Conservation (phyloP, 2,797 vertebrate genomes). For the Tauraco hartlaubi region DNA sequence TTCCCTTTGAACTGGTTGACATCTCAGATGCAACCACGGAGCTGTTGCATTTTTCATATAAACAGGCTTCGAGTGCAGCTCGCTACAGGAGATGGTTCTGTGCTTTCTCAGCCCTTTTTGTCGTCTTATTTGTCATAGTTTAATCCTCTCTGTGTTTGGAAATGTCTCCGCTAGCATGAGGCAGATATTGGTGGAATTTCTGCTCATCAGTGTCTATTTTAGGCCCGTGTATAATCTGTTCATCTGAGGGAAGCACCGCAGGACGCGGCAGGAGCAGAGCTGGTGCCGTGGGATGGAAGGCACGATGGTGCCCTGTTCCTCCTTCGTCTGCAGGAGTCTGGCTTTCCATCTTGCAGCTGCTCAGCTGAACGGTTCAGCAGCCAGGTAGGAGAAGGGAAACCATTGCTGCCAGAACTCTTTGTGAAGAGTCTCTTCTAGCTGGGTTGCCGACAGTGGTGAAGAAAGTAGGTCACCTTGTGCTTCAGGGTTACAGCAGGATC, state of each 20-base stretch:
- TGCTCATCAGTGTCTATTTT: background rate
- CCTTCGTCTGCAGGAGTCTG: background rate
- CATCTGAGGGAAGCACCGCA: background rate
- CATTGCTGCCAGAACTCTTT: background rate
- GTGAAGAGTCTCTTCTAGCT: background rate
- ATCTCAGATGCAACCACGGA: background rate
- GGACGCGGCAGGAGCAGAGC: background rate
- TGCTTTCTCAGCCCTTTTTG: background rate
- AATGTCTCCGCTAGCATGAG: background rate
- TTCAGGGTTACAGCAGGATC: background rate
- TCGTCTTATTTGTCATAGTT: background rate
- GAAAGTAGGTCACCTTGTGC: constrained; percentile 13
- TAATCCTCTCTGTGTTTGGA: background rate
- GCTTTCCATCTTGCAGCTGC: background rate
- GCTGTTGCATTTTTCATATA: background rate
- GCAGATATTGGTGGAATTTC: background rate
- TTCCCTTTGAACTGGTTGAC: background rate
- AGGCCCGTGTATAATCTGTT: background rate
- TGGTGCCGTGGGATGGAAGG: background rate
- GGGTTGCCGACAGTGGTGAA: background rate
- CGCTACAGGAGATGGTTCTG: background rate
- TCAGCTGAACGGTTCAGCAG: background rate
- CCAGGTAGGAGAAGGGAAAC: background rate
- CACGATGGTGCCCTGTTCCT: accelerated
- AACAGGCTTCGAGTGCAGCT: accelerated